Base-by-base conservation (phyloP, 2,113 vertebrate genomes). In the Oceanites oceanicus region DNA sequence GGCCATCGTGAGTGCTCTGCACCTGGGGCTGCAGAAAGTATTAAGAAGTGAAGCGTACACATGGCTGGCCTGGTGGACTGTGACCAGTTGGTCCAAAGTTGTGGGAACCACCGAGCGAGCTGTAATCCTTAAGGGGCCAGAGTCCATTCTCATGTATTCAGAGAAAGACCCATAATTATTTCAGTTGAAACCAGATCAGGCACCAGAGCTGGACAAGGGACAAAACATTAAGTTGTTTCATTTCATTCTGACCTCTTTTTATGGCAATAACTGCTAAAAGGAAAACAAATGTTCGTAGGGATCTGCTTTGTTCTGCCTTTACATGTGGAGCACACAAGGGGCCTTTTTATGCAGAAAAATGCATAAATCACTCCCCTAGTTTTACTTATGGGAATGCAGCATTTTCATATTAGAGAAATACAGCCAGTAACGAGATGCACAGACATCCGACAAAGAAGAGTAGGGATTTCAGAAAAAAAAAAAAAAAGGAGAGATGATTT, bases 261-360 rank as follows among this genome's bases (percentile, higher is more conserved):
- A 96, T 82, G 81, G 94, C 87, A 96, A 91, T 96, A 95, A 95
- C 94, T 91, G 95, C 91, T 97, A 97, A 97, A 97, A 97, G 93
- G 91, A 97, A 97, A 97, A 97, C 93, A 97, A 97, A 97, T 97
- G 97, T 97, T 96, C 59, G 1, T 38, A 70, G 94, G 58, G 82
- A 87, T 95, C 66, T 88, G 79, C 96, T 96, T 95, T 96, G 94
- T 94, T 97, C 91, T 96, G 88, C 61, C 67, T 77, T 97, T 90
- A 88, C 91, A 95, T 92, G 70, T 85, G 85, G 81, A 96, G 77
- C 45, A 94, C 94, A 96, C 94, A 92, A 96, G 95, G 79, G 94
- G 74, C 85, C 92, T 95, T 94, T 91, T 95, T 95, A 94, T 86
- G 92, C 70, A 95, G 93, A 95, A 96, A 91, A 94, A 91, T 78